These are phyloP conservation scores for Clarias macrocephalus DNA, from an alignment of 2,113 vertebrate species.

Conservation along the genomic window DNA sequence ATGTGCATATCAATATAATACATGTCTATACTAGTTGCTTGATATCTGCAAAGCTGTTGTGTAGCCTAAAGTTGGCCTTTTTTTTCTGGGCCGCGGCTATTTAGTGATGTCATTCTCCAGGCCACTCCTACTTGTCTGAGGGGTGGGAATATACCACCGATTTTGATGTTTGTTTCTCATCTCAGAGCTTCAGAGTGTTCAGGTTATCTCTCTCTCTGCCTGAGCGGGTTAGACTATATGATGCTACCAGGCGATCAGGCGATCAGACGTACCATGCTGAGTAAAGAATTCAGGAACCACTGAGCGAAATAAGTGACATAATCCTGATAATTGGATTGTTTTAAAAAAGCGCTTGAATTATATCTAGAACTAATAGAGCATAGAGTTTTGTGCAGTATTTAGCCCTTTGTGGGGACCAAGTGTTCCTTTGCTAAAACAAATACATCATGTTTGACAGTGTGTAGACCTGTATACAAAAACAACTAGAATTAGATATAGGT, in stretches of 20 bases:
- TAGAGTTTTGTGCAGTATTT: neutral
- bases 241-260: neutral
- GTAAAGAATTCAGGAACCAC: neutral
- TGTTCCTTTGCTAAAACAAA: neutral
- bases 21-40: neutral
- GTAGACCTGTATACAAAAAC: neutral
- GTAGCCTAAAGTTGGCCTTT: neutral
- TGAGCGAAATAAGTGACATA: neutral
- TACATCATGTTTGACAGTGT: neutral
- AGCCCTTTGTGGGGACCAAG: neutral
- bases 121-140: slow-evolving; percentile 4
- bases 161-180: neutral
- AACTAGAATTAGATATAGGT: neutral
- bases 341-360: neutral
- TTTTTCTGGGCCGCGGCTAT: neutral
- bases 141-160: slow-evolving; percentile 10
- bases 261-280: neutral
- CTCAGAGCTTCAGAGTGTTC: slow-evolving; percentile 19
- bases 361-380: neutral
- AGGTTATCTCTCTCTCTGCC: slow-evolving; percentile 21
- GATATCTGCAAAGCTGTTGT: neutral
- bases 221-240: slow-evolving; percentile 10
- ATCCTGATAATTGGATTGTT: neutral
- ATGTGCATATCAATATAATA: too few relatives aligned
- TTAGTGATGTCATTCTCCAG: slow-evolving; percentile 18